These are phyloP conservation scores for Hippocampus comes DNA, from an alignment of 2,113 vertebrate species.

Conservation along the genomic window DNA sequence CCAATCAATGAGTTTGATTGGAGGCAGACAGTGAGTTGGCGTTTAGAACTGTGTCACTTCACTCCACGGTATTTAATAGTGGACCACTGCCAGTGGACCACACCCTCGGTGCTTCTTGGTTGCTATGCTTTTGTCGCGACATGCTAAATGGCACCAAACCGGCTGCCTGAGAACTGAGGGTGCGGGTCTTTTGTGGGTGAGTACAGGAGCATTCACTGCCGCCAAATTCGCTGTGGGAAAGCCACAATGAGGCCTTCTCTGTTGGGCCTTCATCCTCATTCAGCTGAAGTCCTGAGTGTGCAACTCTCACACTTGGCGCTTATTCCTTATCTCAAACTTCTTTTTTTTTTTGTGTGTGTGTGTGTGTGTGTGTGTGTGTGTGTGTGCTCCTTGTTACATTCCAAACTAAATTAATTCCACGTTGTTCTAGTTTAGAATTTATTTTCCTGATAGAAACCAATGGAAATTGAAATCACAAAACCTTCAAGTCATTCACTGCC, in stretches of 20 bases:
- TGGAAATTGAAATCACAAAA: too few relatives aligned
- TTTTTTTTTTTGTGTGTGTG: too few relatives aligned
- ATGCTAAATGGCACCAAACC: background rate
- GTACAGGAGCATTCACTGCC: conserved; percentile 58
- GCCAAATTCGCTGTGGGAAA: conserved; percentile 53
- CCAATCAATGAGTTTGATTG: conserved; percentile 57
- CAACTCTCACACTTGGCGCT: conserved; percentile 8
- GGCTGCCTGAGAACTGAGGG: conserved; percentile 63
- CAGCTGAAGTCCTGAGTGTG: conserved; percentile 45
- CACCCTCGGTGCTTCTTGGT: background rate
- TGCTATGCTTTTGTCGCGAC: background rate
- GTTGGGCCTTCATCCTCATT: conserved; percentile 62
- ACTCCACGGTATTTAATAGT: background rate
- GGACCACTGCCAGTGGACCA: background rate
- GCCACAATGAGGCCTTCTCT: conserved; percentile 62
- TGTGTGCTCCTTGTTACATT: too few relatives aligned
- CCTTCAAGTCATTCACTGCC: too few relatives aligned
- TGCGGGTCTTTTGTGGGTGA: conserved; percentile 64
- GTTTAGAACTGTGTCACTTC: conserved; percentile 38
- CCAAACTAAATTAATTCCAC: background rate
- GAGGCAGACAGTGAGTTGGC: conserved; percentile 17
- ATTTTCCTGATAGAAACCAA: too few relatives aligned
- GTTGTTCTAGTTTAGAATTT: background rate
- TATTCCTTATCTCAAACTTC: background rate
- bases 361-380: too few relatives aligned